phyloP scores from a whole-genome alignment of 2,888 invertebrate genomes.

The Neoaliturus tenellus region DNA sequence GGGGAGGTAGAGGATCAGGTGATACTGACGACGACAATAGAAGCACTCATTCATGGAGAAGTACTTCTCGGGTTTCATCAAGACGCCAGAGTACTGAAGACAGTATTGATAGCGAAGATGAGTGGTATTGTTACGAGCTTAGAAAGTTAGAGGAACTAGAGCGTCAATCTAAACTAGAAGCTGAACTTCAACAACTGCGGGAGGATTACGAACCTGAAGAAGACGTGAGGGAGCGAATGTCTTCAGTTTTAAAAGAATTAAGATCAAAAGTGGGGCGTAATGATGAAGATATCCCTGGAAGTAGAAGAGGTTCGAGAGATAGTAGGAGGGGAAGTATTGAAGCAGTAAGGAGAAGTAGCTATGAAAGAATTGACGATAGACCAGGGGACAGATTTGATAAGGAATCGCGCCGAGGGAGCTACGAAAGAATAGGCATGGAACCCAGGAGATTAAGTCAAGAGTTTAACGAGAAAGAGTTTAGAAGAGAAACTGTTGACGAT shows the following conservation, averaged over 20 bases:
- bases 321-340: conserved; percentile 57
- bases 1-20: conserved; percentile 75
- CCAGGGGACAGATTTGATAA: conserved; percentile 47
- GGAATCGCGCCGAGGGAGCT: conserved; percentile 42
- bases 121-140: conserved; percentile 94
- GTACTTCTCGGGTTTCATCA: conserved; percentile 90
- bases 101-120: conserved; percentile 95
- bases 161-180: conserved; percentile 81
- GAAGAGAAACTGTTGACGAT: conserved; percentile 39
- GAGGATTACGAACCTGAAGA: conserved; percentile 80
- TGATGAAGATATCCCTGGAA: conserved; percentile 46
- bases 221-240: conserved; percentile 83
- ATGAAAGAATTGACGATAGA: conserved; percentile 51
- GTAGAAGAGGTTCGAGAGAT: conserved; percentile 22
- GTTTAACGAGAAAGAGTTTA: conserved; percentile 35
- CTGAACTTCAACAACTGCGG: conserved; percentile 74
- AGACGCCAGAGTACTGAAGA: conserved; percentile 94
- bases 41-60: conserved; percentile 92
- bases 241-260: conserved; percentile 85
- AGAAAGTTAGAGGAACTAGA: conserved; percentile 92
- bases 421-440: conserved; percentile 45
- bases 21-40: conserved; percentile 85
- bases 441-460: conserved; percentile 42
- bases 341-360: conserved; percentile 65
- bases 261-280: conserved; percentile 79